Conservation (phyloP, 2,797 vertebrate species). For the Enteromius treurensis region DNA sequence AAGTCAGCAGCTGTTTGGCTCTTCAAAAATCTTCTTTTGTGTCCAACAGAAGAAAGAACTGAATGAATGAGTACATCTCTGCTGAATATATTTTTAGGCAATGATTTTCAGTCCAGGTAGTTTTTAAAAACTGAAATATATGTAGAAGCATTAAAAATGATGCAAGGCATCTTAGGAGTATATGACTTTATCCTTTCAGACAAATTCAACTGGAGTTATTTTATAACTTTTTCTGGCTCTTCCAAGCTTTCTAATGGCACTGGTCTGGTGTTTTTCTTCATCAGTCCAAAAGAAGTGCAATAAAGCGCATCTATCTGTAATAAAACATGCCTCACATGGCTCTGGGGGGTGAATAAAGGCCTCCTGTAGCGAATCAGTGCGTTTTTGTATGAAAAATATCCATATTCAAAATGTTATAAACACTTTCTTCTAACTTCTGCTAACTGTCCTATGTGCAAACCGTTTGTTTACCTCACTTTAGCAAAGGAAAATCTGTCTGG, state of each 20-base stretch:
- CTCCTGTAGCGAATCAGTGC: neutral
- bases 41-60: neutral
- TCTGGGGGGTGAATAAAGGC: no score
- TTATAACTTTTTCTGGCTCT: no score
- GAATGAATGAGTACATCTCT: neutral
- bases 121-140: neutral
- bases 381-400: neutral
- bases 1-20: neutral
- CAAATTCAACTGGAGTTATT: no score
- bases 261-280: no score
- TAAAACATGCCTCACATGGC: neutral
- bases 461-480: no score
- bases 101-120: neutral
- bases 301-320: neutral
- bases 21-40: neutral
- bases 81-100: neutral
- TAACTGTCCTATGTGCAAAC: neutral
- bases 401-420: no score
- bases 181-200: neutral
- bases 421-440: neutral
- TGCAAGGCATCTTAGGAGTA: neutral
- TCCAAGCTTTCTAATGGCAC: no score
- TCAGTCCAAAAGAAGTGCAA: no score
- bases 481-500: no score
- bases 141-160: neutral